Evolutionary conservation across 2,797 vertebrate species (phyloP).

Genomic region (Gymnoscopelus microlampas): DNA sequence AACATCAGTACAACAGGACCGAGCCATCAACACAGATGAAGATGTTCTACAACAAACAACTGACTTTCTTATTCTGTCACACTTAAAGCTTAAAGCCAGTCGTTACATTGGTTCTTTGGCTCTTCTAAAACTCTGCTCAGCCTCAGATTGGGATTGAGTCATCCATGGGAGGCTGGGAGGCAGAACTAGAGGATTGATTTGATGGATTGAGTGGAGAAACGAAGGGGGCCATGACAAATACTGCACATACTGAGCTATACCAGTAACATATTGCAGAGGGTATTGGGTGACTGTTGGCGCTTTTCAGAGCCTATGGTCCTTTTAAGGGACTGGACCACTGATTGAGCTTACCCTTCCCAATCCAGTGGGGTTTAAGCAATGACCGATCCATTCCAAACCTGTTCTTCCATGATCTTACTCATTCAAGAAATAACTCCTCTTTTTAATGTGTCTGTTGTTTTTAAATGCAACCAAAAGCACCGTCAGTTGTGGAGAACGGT

Average conservation of each 20-base stretch:
- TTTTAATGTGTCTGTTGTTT: too few species aligned
- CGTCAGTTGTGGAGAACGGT: too few species aligned
- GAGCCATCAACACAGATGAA: background rate
- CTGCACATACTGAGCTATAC: background rate
- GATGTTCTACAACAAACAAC: background rate
- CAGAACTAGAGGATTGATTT: constrained; percentile 65
- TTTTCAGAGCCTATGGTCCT: constrained; percentile 13
- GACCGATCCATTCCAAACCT: constrained; percentile 18
- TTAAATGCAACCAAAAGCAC: too few species aligned
- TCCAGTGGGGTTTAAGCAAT: constrained; percentile 12
- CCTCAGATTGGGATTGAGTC: constrained; percentile 50
- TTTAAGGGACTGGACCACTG: constrained; percentile 4
- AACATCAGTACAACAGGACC: background rate
- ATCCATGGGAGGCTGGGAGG: constrained; percentile 41
- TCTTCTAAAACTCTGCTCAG: constrained; percentile 38
- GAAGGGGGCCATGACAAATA: constrained; percentile 33
- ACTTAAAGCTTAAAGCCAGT: constrained; percentile 30
- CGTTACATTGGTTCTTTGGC: constrained; percentile 29
- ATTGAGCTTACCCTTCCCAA: constrained; percentile 25
- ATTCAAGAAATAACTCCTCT: constrained; percentile 1
- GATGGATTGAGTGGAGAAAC: constrained; percentile 39
- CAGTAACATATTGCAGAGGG: too few species aligned
- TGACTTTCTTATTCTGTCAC: background rate
- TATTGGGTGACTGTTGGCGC: background rate
- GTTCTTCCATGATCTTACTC: constrained; percentile 5